Conservation (phyloP, 2,113 vertebrate genomes). For the Onychostruthus taczanowskii region DNA sequence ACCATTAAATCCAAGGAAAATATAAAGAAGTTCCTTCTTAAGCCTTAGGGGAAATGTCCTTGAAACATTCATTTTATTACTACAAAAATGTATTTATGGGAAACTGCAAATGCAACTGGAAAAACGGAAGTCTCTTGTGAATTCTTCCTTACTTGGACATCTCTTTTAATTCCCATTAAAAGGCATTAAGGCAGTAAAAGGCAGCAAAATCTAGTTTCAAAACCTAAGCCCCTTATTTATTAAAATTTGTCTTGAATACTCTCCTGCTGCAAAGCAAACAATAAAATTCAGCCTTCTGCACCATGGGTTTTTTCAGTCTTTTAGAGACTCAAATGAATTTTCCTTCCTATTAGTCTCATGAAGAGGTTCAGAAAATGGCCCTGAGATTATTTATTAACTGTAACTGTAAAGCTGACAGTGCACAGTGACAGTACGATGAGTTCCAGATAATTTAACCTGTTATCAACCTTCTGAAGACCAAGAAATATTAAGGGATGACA, state of each 20-base stretch:
- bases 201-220: neutral
- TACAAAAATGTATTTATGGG: neutral
- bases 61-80: neutral
- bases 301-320: neutral
- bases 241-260: neutral
- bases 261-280: neutral
- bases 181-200: neutral
- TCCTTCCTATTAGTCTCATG: neutral
- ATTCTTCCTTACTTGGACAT: neutral
- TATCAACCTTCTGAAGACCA: neutral
- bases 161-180: neutral
- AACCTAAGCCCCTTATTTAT: neutral
- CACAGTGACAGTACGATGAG: neutral
- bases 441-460: neutral
- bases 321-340: neutral
- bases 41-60: neutral
- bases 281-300: neutral
- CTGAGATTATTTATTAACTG: neutral
- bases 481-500: neutral
- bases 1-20: neutral
- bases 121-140: neutral
- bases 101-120: neutral
- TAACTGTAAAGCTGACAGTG: neutral
- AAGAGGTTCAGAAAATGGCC: constrained; percentile 1
- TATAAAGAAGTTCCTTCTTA: neutral